These are phyloP conservation scores for Heteromormyrus szaboi DNA, from an alignment of 2,797 vertebrate species.

Conservation along the genomic window DNA sequence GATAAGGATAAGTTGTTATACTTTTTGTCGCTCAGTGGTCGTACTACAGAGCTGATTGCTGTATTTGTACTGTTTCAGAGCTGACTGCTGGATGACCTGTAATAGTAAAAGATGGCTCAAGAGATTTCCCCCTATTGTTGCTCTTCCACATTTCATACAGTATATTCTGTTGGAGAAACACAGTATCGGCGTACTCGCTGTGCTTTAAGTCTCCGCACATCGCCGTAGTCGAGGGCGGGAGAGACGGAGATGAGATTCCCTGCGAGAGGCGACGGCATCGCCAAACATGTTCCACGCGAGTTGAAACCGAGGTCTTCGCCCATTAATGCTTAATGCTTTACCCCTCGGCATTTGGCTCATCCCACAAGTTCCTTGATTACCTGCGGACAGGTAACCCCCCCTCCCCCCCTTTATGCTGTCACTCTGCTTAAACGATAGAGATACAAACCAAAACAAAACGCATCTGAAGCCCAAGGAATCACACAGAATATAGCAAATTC, in stretches of 20 bases:
- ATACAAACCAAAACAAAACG: not conserved
- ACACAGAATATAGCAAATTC: not conserved
- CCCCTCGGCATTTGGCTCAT: not conserved
- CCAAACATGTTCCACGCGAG: not conserved
- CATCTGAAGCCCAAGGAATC: not conserved
- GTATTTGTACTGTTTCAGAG: not conserved
- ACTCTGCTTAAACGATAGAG: not conserved
- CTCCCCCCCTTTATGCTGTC: constrained; percentile 10
- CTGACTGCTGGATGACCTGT: not conserved
- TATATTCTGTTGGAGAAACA: not conserved
- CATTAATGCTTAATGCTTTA: constrained; percentile 21
- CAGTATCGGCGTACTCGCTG: not conserved
- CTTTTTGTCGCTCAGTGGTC: not conserved
- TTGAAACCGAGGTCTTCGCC: constrained; percentile 16
- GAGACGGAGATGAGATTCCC: not conserved
- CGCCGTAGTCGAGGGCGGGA: not conserved
- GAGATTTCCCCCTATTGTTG: not conserved
- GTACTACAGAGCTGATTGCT: not conserved
- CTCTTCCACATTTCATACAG: not conserved
- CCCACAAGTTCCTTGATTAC: not conserved
- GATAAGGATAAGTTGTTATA: not conserved
- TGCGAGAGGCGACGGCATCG: not conserved
- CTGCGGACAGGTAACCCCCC: not conserved
- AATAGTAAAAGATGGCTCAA: not conserved
- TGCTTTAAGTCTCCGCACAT: not conserved